Conservation (phyloP, 2,797 vertebrate species). For the Sebastes nivosus region DNA sequence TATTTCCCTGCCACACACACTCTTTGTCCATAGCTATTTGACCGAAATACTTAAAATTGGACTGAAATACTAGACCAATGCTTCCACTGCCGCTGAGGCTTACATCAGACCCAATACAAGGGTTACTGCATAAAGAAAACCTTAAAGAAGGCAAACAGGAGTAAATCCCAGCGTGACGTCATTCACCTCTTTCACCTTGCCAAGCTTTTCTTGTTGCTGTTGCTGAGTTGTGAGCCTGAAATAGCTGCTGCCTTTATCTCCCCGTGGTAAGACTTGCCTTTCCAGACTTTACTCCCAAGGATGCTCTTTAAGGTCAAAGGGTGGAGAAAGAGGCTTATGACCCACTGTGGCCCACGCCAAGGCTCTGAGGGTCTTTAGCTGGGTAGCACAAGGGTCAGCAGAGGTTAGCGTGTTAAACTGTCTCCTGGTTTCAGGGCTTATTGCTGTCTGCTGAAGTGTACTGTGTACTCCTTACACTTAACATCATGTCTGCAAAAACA, state of each 20-base stretch:
- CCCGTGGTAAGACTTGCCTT: conserved; percentile 51
- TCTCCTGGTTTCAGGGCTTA: conserved; percentile 37
- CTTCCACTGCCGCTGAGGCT: not conserved
- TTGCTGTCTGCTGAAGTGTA: conserved; percentile 11
- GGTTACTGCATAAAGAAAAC: conserved; percentile 20
- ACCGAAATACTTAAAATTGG: conserved; percentile 5
- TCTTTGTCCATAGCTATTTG: conserved; percentile 8
- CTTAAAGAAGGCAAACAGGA: conserved; percentile 25
- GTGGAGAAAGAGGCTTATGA: conserved; percentile 62
- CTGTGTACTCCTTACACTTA: conserved; percentile 17
- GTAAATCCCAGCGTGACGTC: conserved; percentile 33
- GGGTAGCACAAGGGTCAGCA: conserved; percentile 27
- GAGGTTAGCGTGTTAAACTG: conserved; percentile 39
- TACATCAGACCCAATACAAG: not conserved
- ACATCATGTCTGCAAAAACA: conserved; percentile 25
- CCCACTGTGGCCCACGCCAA: conserved; percentile 23
- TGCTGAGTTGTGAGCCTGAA: conserved; percentile 52
- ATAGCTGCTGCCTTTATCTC: conserved; percentile 64
- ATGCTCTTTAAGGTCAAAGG: conserved; percentile 52
- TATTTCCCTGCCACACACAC: not conserved
- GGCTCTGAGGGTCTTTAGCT: conserved; percentile 47
- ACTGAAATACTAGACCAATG: not conserved
- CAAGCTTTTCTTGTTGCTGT: conserved; percentile 32
- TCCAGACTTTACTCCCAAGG: conserved; percentile 48
- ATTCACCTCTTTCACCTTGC: conserved; percentile 28